Evolutionary conservation across 2,797 vertebrate species (phyloP), one percentile per base, ranked within the genome.

Genomic region (Smutsia gigantea): DNA sequence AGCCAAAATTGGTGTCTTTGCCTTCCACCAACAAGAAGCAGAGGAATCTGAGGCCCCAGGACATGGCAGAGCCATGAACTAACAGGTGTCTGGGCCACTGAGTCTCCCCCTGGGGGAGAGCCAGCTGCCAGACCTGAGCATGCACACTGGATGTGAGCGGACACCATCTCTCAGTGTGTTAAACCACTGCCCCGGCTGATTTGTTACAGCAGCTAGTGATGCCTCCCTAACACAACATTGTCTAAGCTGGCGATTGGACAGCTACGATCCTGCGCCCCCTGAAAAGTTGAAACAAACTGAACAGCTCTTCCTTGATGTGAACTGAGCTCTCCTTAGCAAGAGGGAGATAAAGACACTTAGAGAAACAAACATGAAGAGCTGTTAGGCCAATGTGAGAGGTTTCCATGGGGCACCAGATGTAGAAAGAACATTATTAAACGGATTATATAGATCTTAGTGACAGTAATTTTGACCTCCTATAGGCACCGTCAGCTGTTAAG

Each of bases 401-500:
- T 71, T 75, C 94, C 9, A 0, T 0, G 1, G 77, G 31, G 61
- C 42, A 49, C 69, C 97, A 97, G 94, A 90, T 81, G 88, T 10
- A 74, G 83, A 34, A 27, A n/a, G 78, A 15, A 37, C 31, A 0
- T 77, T 72, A 93, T 84, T 95, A 93, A 94, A 86, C 21, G 55
- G 95, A 75, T 94, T 71, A 49, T 53, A 57, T 21, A 77, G 83
- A 78, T 91, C 75, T 78, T 46, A 51, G 93, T 85, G 96, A 96
- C 96, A 96, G 86, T 63, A 15, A 87, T 64, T 34, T 37, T 92
- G 87, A 91, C 86, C 96, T 74, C 97, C 94, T 96, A 37, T 49
- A 68, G 96, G 95, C 51, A 75, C 90, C 6, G 0, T 96, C 97
- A 96, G 96, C 92, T 96, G 97, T 81, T 96, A 57, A 68, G 59